Base-by-base conservation (phyloP, 1,140 invertebrate genomes). In the Meloidogyne exigua region DNA sequence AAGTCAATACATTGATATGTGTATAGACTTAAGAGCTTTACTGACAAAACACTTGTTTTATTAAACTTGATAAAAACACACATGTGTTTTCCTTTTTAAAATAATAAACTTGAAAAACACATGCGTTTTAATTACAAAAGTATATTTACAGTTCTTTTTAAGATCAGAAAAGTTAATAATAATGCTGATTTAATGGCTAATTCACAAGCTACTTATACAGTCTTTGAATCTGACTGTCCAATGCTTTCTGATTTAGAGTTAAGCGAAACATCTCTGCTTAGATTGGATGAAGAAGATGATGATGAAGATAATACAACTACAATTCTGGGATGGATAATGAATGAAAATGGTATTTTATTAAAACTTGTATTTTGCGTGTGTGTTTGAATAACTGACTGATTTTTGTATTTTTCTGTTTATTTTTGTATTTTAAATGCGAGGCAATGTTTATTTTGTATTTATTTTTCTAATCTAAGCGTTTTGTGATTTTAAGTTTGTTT, bases 201-300 rank as follows among this genome's bases (percentile, higher is more conserved):
- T 28, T 76, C 75, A 12, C 66, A 76, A n/a, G 57, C 49, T 21
- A 76, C 75, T 3, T 76, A 76, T 42, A 76, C 68, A 15, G 75
- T 76, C 0, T 63, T 64, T 36, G 68, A 76, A 25, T 76, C 75
- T 9, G 75, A 75, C 42, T 76, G 75, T 28, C 36, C 68, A 49
- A 76, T 76, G 75, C 57, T 76, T 5, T 57, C 66, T 21, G 75
- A 76, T 42, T 15, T 76, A 32, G 75, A 76, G 26, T n/a, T 76
- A 36, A 71, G 42, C n/a, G 75, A 76, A 21, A 42, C 68, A n/a
- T 57, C 36, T 1, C 11, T 76, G 25, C 66, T 76, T 32, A 28
- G 75, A 39, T 39, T 76, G 13, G 75, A 76, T 28, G 75, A 76
- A 15, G 75, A 76, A 18, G 66, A 68, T 18, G 75, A 76, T 15